Base-by-base conservation (phyloP, 1,140 invertebrate genomes). In the Trichonephila clavata region DNA sequence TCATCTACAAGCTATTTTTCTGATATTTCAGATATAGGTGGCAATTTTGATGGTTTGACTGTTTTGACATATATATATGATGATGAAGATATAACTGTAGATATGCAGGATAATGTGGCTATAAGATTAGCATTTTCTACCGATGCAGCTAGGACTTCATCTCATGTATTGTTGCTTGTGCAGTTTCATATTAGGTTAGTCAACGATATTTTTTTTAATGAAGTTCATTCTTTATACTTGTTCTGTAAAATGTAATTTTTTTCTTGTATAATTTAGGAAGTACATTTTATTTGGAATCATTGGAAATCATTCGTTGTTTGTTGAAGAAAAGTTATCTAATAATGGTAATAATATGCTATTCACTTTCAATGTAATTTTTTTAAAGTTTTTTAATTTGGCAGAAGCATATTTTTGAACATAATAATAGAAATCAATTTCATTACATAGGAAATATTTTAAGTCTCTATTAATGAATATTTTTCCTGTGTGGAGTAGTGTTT, bases 41-140 rank as follows among this genome's bases (percentile, higher is more conserved):
- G 98, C 1, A 97, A 98, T 95, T 99, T 99, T 95, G 97, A 97
- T 94, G 98, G 98, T 0, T 97, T 98, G 95, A 98, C 98, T 27
- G 97, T 97, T 87, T 95, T 98, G 57, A 97, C 97, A 95, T 96
- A 98, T 68, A 65, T 60, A 77, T 94, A 92, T 83, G 61, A 90
- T n/a, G 63, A 59, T 20, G 81, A 94, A 43, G 83, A 83, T 18
- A 71, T 90, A 18, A 63, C 27, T 20, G 16, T 21, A 16, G 96
- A 97, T 94, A 96, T 97, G 95, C 84, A 80, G 59, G 50, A 63
- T 18, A 97, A 98, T 77, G 86, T 95, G 4, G 94, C 94, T 27
- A 94, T 95, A 24, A 94, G 95, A 50, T 93, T 95, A 16, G 95
- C 95, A 71, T 98, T 98, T 96, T 98, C 98, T 0, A 98, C 97